Evolutionary conservation across 1,140 invertebrate species (phyloP).

Genomic region (Armadillidium nasatum): DNA sequence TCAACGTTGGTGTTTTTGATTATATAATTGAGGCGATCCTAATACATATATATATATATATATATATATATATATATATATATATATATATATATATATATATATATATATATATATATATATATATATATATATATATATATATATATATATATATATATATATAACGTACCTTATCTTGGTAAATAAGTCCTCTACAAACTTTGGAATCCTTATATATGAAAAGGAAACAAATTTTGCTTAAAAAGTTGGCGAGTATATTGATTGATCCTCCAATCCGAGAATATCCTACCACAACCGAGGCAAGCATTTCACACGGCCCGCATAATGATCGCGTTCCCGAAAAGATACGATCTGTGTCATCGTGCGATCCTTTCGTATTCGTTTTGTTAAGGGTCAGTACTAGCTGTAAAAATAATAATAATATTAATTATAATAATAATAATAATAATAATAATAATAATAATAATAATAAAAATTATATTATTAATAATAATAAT

Average conservation of each 20-base stretch:
- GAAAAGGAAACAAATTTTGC: conserved; percentile 39
- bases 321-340: conserved; percentile 26
- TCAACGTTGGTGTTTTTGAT: neutral
- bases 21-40: neutral
- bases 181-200: conserved; percentile 38
- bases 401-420: neutral
- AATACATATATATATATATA: no score
- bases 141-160: no score
- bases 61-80: no score
- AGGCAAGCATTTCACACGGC: conserved; percentile 32
- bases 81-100: no score
- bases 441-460: neutral
- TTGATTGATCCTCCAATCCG: conserved; percentile 29
- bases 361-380: neutral
- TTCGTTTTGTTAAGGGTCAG: neutral
- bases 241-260: conserved; percentile 34
- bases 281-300: conserved; percentile 32
- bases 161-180: conserved; percentile 34
- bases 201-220: conserved; percentile 30
- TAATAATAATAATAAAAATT: neutral
- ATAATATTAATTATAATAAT: neutral
- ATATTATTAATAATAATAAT: neutral
- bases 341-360: conserved; percentile 34
- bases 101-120: no score
- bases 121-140: no score